Base-by-base conservation (phyloP, 2,888 invertebrate species). In the Athalia rosae region DNA sequence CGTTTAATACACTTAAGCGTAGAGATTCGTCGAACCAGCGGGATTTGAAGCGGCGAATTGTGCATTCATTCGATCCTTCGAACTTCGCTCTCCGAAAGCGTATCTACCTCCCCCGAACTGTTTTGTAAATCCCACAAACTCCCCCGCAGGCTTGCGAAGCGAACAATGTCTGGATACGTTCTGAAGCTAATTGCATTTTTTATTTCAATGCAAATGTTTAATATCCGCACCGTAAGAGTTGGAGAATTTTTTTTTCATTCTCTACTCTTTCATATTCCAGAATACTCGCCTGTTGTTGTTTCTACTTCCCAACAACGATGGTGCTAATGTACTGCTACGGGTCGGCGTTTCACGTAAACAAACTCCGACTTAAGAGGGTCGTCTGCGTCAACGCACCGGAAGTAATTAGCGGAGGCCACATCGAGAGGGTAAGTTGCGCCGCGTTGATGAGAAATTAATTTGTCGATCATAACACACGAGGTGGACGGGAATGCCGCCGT, bases 241-340 rank as follows among this genome's bases (percentile, higher is more conserved):
- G 47, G 9, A 9, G 7, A 15, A 73, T 56, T 47, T n/a, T 47
- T 4, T 43, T 15, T 28, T 41, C 53, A 4, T 11, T 59, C 11
- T 59, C 28, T 45, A 6, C n/a, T 47, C 78, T 78, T 76, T 90
- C 92, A 59, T 92, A 92, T 86, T 92, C 91, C 88, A 94, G 96
- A 86, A 96, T 96, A 85, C 91, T 97, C 82, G 94, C 96, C 79
- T 96, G 96, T 84, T 97, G 96, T 90, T 94, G 95, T 80, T 95
- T 97, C 90, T 97, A 97, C 90, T 97, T 97, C 85, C 96, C 97
- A 41, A 96, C 97, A 45, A 96, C 96, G 48, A 96, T 97, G 96
- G 95, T 96, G 79, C 92, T 97, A 85, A 96, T 96, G 96, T 97
- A 97, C 89, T 96, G 96, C 90, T 97, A 97, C 87, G 96, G 96